A percentile compares a stretch with the other conserved stretches of the same genome.
phyloP scores from a whole-genome alignment of 1,140 invertebrate species.

The Tetragnatha versicolor region DNA sequence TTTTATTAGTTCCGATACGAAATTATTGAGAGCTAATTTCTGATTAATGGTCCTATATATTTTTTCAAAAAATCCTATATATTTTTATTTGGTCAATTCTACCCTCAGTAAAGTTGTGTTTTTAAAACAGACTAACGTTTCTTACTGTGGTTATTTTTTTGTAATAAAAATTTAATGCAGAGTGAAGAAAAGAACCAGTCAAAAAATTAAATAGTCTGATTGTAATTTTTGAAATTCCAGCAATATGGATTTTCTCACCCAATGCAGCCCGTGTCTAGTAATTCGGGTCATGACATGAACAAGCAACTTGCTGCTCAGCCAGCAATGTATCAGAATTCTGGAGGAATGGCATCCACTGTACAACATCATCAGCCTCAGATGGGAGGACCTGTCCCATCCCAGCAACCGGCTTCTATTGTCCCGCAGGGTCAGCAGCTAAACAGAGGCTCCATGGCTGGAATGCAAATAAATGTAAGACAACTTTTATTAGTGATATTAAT shows the following conservation, averaged over 20 bases:
- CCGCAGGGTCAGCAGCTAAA: slow-evolving; percentile 2
- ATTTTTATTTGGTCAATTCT: too few species aligned
- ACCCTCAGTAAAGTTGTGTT: too few species aligned
- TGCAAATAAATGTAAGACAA: neutral
- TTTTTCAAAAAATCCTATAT: too few species aligned
- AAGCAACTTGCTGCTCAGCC: slow-evolving; percentile 11
- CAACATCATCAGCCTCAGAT: neutral
- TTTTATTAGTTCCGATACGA: too few species aligned
- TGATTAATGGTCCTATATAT: too few species aligned
- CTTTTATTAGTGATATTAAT: neutral
- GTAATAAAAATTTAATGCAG: too few species aligned
- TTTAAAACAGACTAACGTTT: too few species aligned
- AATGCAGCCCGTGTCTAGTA: neutral
- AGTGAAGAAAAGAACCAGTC: too few species aligned
- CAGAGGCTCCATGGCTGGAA: neutral
- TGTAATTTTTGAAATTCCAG: neutral
- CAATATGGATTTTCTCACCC: slow-evolving; percentile 1
- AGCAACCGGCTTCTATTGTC: neutral
- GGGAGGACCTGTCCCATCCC: neutral
- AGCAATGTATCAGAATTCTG: neutral
- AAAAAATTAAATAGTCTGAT: neutral
- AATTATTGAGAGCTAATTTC: too few species aligned
- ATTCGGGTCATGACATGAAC: slow-evolving; percentile 16
- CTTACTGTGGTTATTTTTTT: too few species aligned
- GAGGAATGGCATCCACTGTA: neutral